phyloP scores from a whole-genome alignment of 1,140 invertebrate species.

The Oncopeltus fasciatus region DNA sequence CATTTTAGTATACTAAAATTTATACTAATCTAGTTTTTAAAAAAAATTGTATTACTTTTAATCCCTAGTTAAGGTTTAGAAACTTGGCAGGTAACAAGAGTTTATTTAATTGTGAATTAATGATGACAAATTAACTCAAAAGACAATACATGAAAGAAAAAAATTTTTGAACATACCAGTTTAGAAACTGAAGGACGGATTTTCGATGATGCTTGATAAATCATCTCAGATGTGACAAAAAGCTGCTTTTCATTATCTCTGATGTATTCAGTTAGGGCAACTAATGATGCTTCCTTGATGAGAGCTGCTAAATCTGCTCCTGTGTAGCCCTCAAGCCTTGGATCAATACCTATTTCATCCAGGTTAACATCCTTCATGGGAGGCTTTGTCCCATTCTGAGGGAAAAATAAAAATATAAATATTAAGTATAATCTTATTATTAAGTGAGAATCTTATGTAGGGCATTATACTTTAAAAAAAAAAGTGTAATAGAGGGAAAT shows the following conservation, averaged over 20 bases:
- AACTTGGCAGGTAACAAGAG: too few species aligned
- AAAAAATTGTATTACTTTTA: too few species aligned
- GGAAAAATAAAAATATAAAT: background rate
- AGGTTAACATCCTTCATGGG: slow-evolving; percentile 65
- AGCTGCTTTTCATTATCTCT: slow-evolving; percentile 24
- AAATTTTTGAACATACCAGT: slow-evolving; percentile 17
- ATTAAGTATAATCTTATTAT: too few species aligned
- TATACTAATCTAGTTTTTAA: too few species aligned
- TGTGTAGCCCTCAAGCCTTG: slow-evolving; percentile 61
- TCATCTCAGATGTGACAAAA: slow-evolving; percentile 38
- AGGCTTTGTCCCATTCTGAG: slow-evolving; percentile 59
- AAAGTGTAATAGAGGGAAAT: too few species aligned
- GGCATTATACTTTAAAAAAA: too few species aligned
- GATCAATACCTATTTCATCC: slow-evolving; percentile 44
- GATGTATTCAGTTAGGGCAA: slow-evolving; percentile 53
- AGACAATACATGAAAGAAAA: too few species aligned
- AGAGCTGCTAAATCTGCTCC: slow-evolving; percentile 85
- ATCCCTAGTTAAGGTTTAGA: too few species aligned
- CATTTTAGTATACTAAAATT: too few species aligned
- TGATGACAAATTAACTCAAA: too few species aligned
- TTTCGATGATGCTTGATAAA: slow-evolving; percentile 50
- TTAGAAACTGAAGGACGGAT: slow-evolving; percentile 62
- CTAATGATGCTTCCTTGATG: slow-evolving; percentile 64
- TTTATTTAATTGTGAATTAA: too few species aligned
- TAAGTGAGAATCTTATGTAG: too few species aligned